These are phyloP conservation scores for Labeo rohita DNA, from an alignment of 2,113 vertebrate genomes.

Conservation along the genomic window DNA sequence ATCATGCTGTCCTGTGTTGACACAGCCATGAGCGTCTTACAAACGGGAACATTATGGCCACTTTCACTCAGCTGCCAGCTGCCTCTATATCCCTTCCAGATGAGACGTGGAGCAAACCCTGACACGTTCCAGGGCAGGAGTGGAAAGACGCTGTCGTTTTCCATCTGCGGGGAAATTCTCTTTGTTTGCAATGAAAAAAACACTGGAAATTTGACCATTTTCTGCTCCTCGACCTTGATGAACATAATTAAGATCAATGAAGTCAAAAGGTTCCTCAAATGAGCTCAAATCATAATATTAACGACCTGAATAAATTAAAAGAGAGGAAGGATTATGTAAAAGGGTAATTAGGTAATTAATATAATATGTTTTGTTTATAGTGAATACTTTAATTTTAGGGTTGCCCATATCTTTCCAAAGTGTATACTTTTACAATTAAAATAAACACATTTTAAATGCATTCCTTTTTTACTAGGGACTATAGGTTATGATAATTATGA, in stretches of 20 bases:
- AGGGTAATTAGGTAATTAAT: no score
- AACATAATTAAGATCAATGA: background rate
- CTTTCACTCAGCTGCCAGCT: background rate
- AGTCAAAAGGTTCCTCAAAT: background rate
- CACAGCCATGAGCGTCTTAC: background rate
- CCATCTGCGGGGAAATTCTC: background rate
- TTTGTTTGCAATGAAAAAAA: background rate
- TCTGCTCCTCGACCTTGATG: background rate
- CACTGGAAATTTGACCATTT: background rate
- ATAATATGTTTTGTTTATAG: no score
- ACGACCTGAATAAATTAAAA: background rate
- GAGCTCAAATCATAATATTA: background rate
- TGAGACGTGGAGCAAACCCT: background rate
- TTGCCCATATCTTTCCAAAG: no score
- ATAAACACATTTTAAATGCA: no score
- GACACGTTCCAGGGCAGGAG: background rate
- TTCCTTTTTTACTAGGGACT: no score
- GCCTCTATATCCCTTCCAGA: background rate
- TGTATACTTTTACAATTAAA: no score
- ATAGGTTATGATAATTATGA: no score
- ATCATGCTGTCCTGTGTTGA: conserved; percentile 3
- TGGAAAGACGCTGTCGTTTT: background rate
- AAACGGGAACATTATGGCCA: background rate
- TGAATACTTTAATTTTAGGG: no score
- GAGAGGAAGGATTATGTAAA: no score